Percentiles rank a stretch among this genome's conserved stretches.
Evolutionary conservation across 2,113 vertebrate genomes (phyloP).

Genomic region (Tachysurus vachellii): DNA sequence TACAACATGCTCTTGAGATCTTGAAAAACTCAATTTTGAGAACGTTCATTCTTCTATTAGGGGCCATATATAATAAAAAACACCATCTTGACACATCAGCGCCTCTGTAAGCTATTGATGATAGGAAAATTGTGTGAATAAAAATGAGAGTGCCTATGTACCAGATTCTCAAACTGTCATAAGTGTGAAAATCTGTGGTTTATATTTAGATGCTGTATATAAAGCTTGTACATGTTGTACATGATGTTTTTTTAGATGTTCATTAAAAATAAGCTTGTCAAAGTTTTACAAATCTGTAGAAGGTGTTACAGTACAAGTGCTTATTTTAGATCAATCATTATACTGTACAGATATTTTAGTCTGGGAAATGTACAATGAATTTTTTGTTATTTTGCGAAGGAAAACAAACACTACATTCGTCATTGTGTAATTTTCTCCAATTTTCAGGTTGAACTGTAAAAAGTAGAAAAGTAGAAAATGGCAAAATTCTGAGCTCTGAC

Average conservation of each 20-base stretch:
- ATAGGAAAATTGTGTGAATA: not conserved
- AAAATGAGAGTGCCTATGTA: not conserved
- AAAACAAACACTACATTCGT: not conserved
- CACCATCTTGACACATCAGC: not conserved
- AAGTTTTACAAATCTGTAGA: not conserved
- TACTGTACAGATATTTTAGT: not conserved
- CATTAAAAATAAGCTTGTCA: not conserved
- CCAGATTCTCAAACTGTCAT: not conserved
- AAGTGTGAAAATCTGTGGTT: slow-evolving; percentile 13
- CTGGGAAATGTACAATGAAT: not conserved
- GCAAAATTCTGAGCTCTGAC: no score
- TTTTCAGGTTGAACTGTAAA: no score
- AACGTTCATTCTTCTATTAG: not conserved
- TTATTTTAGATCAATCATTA: not conserved
- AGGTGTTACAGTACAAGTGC: not conserved
- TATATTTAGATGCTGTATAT: not conserved
- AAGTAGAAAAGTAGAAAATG: no score
- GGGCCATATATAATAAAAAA: not conserved
- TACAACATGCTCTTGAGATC: not conserved
- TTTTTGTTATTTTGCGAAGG: not conserved
- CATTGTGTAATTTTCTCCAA: not conserved
- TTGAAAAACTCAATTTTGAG: not conserved
- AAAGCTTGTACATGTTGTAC: not conserved
- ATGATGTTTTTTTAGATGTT: not conserved
- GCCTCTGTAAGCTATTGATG: not conserved